These are phyloP conservation scores for Bembecia ichneumoniformis DNA, from an alignment of 2,888 invertebrate species.

Conservation along the genomic window DNA sequence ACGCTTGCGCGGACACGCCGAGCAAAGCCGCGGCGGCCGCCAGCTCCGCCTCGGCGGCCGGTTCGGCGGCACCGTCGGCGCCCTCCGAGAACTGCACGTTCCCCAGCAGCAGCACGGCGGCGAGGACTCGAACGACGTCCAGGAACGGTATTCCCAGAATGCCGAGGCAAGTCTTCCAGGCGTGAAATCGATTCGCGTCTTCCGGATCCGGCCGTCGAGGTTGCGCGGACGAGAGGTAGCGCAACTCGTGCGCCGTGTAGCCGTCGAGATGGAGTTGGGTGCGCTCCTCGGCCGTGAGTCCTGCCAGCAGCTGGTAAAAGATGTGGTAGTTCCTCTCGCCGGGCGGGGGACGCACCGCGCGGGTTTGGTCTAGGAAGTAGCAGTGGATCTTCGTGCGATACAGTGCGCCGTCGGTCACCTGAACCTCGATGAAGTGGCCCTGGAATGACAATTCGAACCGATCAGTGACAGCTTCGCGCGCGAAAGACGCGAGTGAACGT, in stretches of 20 bases:
- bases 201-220: slow-evolving; percentile 74
- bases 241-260: slow-evolving; percentile 84
- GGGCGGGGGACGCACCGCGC: slow-evolving; percentile 87
- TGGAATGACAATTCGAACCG: slow-evolving; percentile 37
- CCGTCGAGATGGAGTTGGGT: slow-evolving; percentile 90
- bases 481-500: slow-evolving; percentile 17
- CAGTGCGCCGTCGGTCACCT: slow-evolving; percentile 94
- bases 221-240: slow-evolving; percentile 82
- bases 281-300: slow-evolving; percentile 88
- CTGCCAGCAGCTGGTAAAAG: slow-evolving; percentile 95
- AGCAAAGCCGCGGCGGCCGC: slow-evolving; percentile 89
- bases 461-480: neutral
- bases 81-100: slow-evolving; percentile 92
- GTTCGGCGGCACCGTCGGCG: slow-evolving; percentile 81
- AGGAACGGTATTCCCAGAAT: slow-evolving; percentile 94
- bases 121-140: slow-evolving; percentile 92
- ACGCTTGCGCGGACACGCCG: slow-evolving; percentile 77
- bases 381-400: slow-evolving; percentile 97
- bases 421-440: slow-evolving; percentile 97
- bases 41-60: slow-evolving; percentile 86
- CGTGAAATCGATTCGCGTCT: slow-evolving; percentile 77
- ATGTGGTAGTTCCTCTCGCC: slow-evolving; percentile 97
- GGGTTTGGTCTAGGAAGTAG: slow-evolving; percentile 94
- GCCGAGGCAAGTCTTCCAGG: slow-evolving; percentile 93
- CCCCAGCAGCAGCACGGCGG: slow-evolving; percentile 91